A percentile compares a stretch with the other conserved stretches of the same genome.
These are phyloP conservation scores for Mesoclemmys tuberculata DNA, from an alignment of 2,113 vertebrate genomes.

Conservation along the genomic window DNA sequence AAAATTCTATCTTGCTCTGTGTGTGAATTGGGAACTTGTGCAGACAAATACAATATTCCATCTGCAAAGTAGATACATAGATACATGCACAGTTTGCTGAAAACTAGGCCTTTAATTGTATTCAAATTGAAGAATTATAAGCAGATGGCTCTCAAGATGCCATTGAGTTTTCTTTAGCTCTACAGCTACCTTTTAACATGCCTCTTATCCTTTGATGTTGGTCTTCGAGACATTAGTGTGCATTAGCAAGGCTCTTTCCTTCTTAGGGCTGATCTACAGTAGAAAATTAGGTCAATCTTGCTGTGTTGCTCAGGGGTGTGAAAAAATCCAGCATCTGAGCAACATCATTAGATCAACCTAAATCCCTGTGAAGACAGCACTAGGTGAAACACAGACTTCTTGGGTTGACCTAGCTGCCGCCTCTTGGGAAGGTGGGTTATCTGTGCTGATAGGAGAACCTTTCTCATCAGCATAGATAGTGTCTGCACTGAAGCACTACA, in stretches of 20 bases:
- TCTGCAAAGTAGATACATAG: neutral
- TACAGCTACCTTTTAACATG: neutral
- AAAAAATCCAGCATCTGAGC: neutral
- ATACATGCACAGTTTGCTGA: neutral
- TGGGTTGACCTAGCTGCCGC: neutral
- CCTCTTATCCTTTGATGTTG: neutral
- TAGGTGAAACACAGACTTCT: neutral
- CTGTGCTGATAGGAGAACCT: neutral
- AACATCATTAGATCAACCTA: neutral
- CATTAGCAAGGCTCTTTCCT: neutral
- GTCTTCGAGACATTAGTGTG: neutral
- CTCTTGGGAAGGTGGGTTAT: neutral
- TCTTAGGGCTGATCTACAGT: neutral
- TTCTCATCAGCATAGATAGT: neutral
- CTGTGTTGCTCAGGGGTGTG: neutral
- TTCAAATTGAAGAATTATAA: neutral
- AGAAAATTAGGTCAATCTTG: neutral
- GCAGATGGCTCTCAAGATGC: neutral
- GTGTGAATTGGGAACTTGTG: conserved; percentile 36
- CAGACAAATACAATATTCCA: neutral
- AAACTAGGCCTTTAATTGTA: neutral
- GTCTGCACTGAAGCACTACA: neutral
- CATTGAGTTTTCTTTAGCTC: neutral
- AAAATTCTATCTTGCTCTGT: neutral
- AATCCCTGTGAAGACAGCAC: neutral